phyloP scores from a whole-genome alignment of 2,888 invertebrate genomes.

The Drosophila kuntzei region DNA sequence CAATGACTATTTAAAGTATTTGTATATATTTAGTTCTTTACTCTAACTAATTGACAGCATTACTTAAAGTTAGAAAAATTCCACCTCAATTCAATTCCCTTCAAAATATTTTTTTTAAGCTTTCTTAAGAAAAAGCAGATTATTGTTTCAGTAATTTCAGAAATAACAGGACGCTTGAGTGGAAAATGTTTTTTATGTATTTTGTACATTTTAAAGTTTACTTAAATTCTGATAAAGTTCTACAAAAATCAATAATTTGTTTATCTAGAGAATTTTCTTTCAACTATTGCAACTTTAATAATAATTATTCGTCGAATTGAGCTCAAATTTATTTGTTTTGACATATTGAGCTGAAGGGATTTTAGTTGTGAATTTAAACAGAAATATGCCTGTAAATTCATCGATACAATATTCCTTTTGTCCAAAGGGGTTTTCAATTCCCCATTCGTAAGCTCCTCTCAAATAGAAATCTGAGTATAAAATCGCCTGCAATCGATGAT shows the following conservation, averaged over 20 bases:
- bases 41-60: neutral
- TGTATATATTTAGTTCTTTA: neutral
- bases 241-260: too few relatives aligned
- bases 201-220: too few relatives aligned
- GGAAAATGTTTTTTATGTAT: too few relatives aligned
- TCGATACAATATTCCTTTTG: slow-evolving; percentile 14
- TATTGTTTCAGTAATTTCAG: neutral
- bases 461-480: slow-evolving; percentile 26
- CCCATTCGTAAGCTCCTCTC: slow-evolving; percentile 2
- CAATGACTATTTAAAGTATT: neutral
- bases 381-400: neutral
- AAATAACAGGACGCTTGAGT: too few relatives aligned
- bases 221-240: too few relatives aligned
- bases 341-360: too few relatives aligned
- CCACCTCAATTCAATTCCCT: neutral
- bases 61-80: too few relatives aligned
- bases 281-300: neutral
- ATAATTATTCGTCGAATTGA: too few relatives aligned
- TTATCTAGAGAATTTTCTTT: neutral
- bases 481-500: slow-evolving; percentile 43
- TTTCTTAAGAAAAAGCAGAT: too few relatives aligned
- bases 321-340: too few relatives aligned
- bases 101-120: too few relatives aligned
- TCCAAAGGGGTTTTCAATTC: slow-evolving; percentile 32
- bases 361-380: neutral